Evolutionary conservation across 2,888 invertebrate genomes (phyloP).

Genomic region (Chymomyza procnemis): DNA sequence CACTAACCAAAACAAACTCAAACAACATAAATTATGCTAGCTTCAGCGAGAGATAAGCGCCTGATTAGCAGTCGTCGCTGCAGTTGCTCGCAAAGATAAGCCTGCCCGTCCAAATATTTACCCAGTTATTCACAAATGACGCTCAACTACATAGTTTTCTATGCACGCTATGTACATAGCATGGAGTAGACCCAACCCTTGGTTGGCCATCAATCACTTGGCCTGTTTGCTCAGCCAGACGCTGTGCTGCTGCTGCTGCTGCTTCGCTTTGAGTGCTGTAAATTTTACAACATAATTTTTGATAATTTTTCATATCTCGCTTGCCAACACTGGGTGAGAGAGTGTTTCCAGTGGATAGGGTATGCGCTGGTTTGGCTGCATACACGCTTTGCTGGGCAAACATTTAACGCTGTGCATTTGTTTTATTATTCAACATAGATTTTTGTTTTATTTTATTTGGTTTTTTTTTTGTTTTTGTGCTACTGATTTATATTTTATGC

Average conservation of each 20-base stretch:
- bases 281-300: conserved; percentile 73
- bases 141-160: conserved; percentile 29
- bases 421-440: conserved; percentile 63
- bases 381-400: conserved; percentile 14
- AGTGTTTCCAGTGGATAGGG: no score
- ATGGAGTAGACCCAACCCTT: background rate
- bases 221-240: conserved; percentile 49
- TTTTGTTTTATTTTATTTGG: no score
- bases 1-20: background rate
- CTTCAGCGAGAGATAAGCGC: conserved; percentile 55
- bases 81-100: conserved; percentile 1
- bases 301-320: conserved; percentile 46
- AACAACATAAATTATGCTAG: conserved; percentile 30
- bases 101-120: conserved; percentile 52
- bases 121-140: conserved; percentile 66
- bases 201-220: conserved; percentile 56
- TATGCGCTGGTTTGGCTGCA: no score
- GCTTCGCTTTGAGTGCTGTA: conserved; percentile 55
- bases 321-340: background rate
- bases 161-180: no score
- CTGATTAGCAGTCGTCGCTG: conserved; percentile 53
- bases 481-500: conserved; percentile 29
- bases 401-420: conserved; percentile 57
- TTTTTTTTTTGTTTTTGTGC: no score
- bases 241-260: no score